Base-by-base conservation (phyloP, 1,140 invertebrate genomes). In the Drosophila lowei region DNA sequence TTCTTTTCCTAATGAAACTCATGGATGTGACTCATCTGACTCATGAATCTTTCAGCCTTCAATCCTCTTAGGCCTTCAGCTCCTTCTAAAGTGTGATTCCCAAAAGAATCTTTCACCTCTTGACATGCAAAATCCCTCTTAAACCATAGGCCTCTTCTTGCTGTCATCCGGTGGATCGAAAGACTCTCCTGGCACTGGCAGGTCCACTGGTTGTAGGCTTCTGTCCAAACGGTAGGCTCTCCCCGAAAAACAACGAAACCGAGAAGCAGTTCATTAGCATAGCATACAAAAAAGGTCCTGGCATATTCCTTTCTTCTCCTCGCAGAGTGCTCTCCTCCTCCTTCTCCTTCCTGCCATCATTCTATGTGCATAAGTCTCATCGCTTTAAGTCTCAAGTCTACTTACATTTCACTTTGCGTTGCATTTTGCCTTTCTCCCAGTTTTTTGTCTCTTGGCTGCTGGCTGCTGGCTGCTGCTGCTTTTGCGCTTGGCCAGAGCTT, bases 341-440 rank as follows among this genome's bases (percentile, higher is more conserved):
- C n/a, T 15, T 16, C 8, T 2, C 48, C 25, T 11, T 7, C 11
- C 1, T 23, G 18, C 18, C 46, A 48, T 18, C 16, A 16, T 41
- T 47, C 15, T 68, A 15, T 71, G 47, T 71, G 67, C 67, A 71
- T 54, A 61, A 76, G 72, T 57, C 64, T 13, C 47, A 60, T 21
- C 55, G 72, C 72, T 76, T 76, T 76, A 44, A 47, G 74, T 56
- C 65, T 77, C 66, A 63, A 79, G 77, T 60, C 70, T 64, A 59
- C 76, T 70, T 77, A 63, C 58, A 74, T 79, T 79, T 70, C 70
- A 78, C 77, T 74, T 79, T 79, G 77, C 71, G 53, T 63, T 79
- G 75, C 76, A 78, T 74, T 78, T 79, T 62, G 76, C 34, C 49
- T 41, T 48, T 38, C 50, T 50, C 43, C 11, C 34, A 13, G 34